These are phyloP conservation scores for Antedon mediterranea DNA, from an alignment of 53 echinoderm and acorn worm species.

Conservation along the genomic window DNA sequence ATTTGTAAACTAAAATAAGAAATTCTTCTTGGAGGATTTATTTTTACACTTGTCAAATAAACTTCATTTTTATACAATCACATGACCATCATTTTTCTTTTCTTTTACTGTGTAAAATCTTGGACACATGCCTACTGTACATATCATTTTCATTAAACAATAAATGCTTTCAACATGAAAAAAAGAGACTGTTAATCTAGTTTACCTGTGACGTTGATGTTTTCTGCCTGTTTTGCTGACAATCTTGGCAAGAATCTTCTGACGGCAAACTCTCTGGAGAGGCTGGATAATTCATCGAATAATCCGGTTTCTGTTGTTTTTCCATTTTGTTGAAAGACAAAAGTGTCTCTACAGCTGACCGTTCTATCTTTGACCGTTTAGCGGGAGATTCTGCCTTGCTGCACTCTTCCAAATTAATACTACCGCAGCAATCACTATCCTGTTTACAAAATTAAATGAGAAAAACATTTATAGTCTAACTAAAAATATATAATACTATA, in stretches of 20 bases:
- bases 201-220: neutral
- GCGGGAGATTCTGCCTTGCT: neutral
- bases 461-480: no score
- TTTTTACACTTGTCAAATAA: neutral
- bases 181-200: neutral
- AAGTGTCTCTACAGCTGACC: neutral
- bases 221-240: neutral
- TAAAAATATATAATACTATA: no score
- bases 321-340: neutral
- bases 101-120: no score
- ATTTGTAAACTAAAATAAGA: no score
- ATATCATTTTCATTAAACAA: no score
- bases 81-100: no score
- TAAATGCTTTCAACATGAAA: neutral
- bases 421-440: no score
- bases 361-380: neutral
- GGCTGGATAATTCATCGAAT: neutral
- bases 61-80: constrained; percentile 18
- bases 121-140: no score
- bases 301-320: neutral
- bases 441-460: no score
- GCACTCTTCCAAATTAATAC: no score
- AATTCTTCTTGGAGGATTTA: no score
- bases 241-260: neutral
- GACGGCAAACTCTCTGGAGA: neutral